Evolutionary conservation across 2,888 invertebrate genomes (phyloP).

Genomic region (Lutraria lutraria): DNA sequence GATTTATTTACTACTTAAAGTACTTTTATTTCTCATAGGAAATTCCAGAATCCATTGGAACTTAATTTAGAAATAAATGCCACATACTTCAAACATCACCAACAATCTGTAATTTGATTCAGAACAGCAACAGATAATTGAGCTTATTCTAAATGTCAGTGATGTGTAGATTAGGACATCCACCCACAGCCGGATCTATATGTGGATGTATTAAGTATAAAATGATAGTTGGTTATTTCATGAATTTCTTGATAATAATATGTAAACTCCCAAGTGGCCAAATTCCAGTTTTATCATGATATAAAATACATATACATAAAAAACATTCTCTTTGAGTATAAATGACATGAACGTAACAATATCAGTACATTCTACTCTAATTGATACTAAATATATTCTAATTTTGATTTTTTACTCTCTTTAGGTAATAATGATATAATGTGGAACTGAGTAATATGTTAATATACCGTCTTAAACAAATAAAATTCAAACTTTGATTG

Average conservation of each 20-base stretch:
- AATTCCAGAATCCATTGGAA: neutral
- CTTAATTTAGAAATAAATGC: neutral
- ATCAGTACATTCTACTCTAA: neutral
- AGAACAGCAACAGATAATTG: neutral
- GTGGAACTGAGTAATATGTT: neutral
- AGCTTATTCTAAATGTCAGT: neutral
- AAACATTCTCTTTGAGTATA: constrained; percentile 52
- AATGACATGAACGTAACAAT: constrained; percentile 40
- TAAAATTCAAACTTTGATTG: no score
- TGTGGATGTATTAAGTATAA: neutral
- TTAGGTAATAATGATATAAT: constrained; percentile 6
- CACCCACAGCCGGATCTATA: neutral
- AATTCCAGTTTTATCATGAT: constrained; percentile 25
- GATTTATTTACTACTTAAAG: no score
- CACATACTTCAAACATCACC: no score
- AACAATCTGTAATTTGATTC: neutral
- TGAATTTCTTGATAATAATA: neutral
- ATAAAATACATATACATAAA: constrained; percentile 4
- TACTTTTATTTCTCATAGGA: neutral
- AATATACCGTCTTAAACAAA: neutral
- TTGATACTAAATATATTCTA: constrained; percentile 10
- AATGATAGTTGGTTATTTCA: neutral
- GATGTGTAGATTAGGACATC: neutral
- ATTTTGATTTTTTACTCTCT: constrained; percentile 21
- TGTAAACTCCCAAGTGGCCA: neutral